phyloP scores from a whole-genome alignment of 2,888 invertebrate species.

The Xestia ashworthii region DNA sequence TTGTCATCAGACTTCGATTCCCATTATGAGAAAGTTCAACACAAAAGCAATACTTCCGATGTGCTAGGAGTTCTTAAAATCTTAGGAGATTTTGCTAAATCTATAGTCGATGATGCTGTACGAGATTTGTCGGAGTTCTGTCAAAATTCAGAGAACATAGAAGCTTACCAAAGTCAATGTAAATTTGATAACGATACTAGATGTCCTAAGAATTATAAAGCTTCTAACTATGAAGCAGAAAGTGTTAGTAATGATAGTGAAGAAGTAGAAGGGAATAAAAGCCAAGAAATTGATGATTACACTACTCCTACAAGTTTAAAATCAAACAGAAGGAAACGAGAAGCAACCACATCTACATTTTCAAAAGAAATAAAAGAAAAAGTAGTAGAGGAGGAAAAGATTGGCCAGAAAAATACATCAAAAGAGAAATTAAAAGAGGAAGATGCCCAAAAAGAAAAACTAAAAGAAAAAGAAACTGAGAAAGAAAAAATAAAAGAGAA shows the following conservation, averaged over 20 bases:
- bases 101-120: constrained; percentile 71
- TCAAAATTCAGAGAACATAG: constrained; percentile 66
- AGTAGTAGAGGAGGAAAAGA: background rate
- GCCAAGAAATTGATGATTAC: background rate
- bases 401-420: background rate
- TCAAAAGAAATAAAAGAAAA: constrained; percentile 1
- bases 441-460: background rate
- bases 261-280: background rate
- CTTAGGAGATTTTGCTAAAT: constrained; percentile 70
- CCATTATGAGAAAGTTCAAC: constrained; percentile 27
- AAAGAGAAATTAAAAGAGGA: background rate
- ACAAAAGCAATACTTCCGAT: constrained; percentile 58
- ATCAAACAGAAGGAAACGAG: constrained; percentile 33
- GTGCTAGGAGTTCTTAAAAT: constrained; percentile 72
- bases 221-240: constrained; percentile 74
- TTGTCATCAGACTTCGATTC: background rate
- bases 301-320: background rate
- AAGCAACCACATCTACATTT: background rate
- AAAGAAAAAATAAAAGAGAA: background rate
- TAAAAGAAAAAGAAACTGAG: background rate
- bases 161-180: constrained; percentile 67
- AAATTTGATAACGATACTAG: constrained; percentile 32
- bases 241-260: constrained; percentile 74
- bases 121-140: constrained; percentile 78
- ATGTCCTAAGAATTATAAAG: constrained; percentile 66